phyloP scores from a whole-genome alignment of 2,797 vertebrate species.

The Anguilla pacifica region DNA sequence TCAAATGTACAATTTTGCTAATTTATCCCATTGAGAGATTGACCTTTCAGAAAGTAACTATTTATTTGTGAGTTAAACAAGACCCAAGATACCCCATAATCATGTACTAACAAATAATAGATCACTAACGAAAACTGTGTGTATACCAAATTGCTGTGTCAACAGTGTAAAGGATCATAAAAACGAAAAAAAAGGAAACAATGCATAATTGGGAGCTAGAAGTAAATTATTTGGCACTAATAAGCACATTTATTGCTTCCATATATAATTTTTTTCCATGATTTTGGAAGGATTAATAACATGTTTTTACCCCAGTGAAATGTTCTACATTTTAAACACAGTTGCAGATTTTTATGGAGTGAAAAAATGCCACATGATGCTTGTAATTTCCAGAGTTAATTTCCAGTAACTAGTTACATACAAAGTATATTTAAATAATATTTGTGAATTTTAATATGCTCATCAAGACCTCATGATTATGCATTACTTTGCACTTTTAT shows the following conservation, averaged over 20 bases:
- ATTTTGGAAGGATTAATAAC: constrained; percentile 12
- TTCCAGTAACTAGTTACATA: constrained; percentile 36
- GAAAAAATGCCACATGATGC: constrained; percentile 67
- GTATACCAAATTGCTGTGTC: constrained; percentile 56
- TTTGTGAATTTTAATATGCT: constrained; percentile 91
- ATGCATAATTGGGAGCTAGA: constrained; percentile 32
- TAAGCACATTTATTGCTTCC: neutral
- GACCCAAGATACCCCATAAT: constrained; percentile 71
- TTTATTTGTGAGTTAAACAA: constrained; percentile 78
- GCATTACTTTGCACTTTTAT: constrained; percentile 96
- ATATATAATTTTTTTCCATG: neutral
- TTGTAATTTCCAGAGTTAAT: constrained; percentile 56
- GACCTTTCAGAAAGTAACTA: constrained; percentile 77
- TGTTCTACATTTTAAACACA: constrained; percentile 34
- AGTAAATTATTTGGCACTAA: neutral
- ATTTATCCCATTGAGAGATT: constrained; percentile 82
- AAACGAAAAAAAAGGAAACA: constrained; percentile 61
- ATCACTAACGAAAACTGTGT: constrained; percentile 71
- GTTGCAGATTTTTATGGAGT: constrained; percentile 45
- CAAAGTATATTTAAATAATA: constrained; percentile 91
- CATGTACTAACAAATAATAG: constrained; percentile 72
- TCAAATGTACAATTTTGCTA: constrained; percentile 82
- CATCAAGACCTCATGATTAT: constrained; percentile 96
- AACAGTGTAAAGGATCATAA: constrained; percentile 47
- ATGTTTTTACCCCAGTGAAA: neutral